Evolutionary conservation across 2,113 vertebrate genomes (phyloP).

Genomic region (Cnemophilus loriae): DNA sequence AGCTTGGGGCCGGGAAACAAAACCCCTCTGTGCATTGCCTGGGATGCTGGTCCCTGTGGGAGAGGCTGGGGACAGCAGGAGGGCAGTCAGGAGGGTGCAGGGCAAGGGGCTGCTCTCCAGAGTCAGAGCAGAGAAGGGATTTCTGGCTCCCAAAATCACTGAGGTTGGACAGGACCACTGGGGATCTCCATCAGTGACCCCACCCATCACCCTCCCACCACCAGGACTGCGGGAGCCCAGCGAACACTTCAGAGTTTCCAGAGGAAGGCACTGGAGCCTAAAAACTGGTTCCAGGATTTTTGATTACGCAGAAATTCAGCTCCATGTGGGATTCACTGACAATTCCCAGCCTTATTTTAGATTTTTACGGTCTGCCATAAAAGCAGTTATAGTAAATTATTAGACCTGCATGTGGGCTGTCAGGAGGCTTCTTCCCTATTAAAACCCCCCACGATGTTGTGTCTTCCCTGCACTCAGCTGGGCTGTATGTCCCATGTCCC

Average conservation of each 20-base stretch:
- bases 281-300: neutral
- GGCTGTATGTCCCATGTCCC: accelerated
- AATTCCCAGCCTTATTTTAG: slow-evolving; percentile 15
- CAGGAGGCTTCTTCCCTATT: neutral
- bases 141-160: neutral
- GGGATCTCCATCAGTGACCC: neutral
- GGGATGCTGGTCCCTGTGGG: neutral
- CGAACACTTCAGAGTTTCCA: neutral
- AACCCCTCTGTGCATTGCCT: neutral
- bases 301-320: neutral
- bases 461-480: neutral
- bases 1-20: neutral
- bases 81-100: neutral
- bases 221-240: accelerated
- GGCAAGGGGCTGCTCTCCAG: neutral
- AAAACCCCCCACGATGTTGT: neutral
- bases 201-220: neutral
- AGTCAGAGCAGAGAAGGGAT: neutral
- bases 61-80: accelerated
- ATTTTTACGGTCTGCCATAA: neutral
- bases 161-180: neutral
- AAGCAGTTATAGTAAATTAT: slow-evolving; percentile 1
- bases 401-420: neutral
- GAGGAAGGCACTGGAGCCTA: neutral
- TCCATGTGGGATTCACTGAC: neutral